Evolutionary conservation across 2,113 vertebrate genomes (phyloP).

Genomic region (Ctenomys sociabilis): DNA sequence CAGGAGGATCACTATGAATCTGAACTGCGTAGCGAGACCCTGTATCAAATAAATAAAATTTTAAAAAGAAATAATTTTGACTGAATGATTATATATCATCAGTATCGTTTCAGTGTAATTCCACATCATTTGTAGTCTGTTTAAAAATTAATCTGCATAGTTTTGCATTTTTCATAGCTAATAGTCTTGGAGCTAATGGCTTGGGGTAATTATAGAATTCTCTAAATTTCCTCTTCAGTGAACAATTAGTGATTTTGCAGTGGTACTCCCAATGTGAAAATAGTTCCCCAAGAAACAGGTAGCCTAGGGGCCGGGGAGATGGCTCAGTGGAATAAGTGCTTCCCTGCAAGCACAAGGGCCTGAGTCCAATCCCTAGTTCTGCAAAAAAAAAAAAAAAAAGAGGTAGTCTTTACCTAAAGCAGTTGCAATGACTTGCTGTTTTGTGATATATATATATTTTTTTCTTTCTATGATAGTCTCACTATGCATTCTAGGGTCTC

Average conservation of each 20-base stretch:
- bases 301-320: not conserved
- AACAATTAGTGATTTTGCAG: not conserved
- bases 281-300: not conserved
- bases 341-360: too few relatives aligned
- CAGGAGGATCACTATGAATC: too few relatives aligned
- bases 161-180: not conserved
- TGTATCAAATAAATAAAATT: too few relatives aligned
- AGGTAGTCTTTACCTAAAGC: not conserved
- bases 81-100: not conserved
- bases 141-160: not conserved
- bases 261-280: not conserved
- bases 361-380: too few relatives aligned
- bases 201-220: not conserved
- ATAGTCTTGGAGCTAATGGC: not conserved
- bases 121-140: not conserved
- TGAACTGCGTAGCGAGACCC: too few relatives aligned
- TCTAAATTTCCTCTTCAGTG: fast-evolving
- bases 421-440: not conserved
- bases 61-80: not conserved
- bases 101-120: not conserved
- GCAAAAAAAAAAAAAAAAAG: too few relatives aligned
- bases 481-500: not conserved
- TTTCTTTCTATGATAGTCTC: not conserved
- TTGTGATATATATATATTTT: not conserved
- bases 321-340: too few relatives aligned